These are phyloP conservation scores for Ceraclea dissimilis DNA, from an alignment of 2,888 invertebrate genomes.

Conservation along the genomic window DNA sequence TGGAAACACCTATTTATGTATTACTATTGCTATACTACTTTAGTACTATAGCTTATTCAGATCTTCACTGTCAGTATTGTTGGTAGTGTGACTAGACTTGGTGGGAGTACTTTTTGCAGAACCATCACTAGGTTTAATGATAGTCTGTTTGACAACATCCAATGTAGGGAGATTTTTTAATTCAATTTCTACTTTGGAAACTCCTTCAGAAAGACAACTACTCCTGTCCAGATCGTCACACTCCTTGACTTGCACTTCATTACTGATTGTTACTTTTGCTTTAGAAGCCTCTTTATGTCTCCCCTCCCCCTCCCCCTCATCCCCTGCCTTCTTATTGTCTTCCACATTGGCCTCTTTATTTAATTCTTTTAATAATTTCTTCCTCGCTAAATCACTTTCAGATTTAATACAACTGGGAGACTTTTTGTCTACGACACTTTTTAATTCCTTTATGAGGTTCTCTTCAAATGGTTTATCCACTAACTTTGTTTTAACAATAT, in stretches of 20 bases:
- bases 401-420: conserved; percentile 12
- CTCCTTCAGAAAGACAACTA: neutral
- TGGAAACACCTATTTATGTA: neutral
- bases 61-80: neutral
- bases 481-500: conserved; percentile 22
- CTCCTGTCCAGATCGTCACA: neutral
- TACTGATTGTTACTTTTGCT: neutral
- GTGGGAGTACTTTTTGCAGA: conserved; percentile 11
- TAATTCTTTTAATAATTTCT: conserved; percentile 4
- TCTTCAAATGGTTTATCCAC: conserved; percentile 23
- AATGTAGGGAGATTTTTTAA: conserved; percentile 13
- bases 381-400: conserved; percentile 7
- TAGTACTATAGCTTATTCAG: neutral
- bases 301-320: neutral
- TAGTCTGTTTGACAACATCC: conserved; percentile 11
- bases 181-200: conserved; percentile 16
- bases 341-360: neutral
- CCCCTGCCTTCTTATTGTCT: conserved; percentile 2
- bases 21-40: neutral
- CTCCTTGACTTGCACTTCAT: neutral
- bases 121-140: conserved; percentile 11
- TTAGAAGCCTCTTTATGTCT: neutral
- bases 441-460: conserved; percentile 12
- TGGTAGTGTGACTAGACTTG: neutral
- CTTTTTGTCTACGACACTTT: conserved; percentile 7